A percentile compares a stretch with the other conserved stretches of the same genome.
Conservation (phyloP, 2,888 invertebrate species). For the Luperina nickerlii region DNA sequence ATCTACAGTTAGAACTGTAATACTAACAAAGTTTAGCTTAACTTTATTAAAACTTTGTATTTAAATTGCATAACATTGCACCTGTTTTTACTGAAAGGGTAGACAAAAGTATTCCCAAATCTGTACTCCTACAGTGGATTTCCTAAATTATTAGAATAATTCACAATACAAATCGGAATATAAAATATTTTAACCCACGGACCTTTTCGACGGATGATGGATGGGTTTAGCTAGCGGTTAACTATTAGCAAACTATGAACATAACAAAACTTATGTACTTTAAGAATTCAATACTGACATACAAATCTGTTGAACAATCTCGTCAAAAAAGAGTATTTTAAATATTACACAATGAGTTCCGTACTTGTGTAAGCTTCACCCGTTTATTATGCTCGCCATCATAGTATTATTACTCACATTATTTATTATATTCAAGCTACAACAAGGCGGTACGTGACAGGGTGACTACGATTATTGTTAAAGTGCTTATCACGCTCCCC, state of each 20-base stretch:
- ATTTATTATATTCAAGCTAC: constrained; percentile 48
- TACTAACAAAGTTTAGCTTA: too few species aligned
- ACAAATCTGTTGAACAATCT: constrained; percentile 31
- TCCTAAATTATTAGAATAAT: neutral
- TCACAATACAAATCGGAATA: neutral
- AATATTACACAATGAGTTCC: constrained; percentile 25
- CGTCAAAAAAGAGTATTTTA: constrained; percentile 14
- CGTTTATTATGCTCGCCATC: constrained; percentile 41
- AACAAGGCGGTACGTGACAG: constrained; percentile 65
- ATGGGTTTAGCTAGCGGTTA: neutral
- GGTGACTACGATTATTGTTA: constrained; percentile 56
- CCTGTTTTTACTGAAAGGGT: too few species aligned
- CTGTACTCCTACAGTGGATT: neutral
- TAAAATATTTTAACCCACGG: neutral
- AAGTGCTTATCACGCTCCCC: constrained; percentile 69
- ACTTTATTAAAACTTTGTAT: neutral
- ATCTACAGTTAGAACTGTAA: neutral
- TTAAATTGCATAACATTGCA: neutral
- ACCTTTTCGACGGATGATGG: neutral
- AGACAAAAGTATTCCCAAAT: neutral
- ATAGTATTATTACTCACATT: constrained; percentile 48
- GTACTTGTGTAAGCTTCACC: constrained; percentile 32
- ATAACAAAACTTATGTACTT: constrained; percentile 28
- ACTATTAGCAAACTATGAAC: constrained; percentile 19
- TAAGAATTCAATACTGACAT: constrained; percentile 23